Base-by-base conservation (phyloP, 2,888 invertebrate species). In the Brenthis hecate region DNA sequence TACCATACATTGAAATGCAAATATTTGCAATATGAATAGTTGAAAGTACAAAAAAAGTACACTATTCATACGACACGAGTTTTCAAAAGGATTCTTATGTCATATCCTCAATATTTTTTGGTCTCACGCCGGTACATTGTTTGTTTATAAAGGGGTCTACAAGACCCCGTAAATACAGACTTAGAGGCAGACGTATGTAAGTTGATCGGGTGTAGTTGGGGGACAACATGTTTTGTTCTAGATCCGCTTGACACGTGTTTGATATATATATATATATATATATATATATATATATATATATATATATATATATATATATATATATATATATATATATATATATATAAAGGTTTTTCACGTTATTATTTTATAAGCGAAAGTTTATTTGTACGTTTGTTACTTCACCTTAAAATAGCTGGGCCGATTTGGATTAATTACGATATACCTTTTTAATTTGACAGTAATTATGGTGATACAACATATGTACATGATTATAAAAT, bases 181-280 rank as follows among this genome's bases (percentile, higher is more conserved):
- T 54, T 54, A 19, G 28, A 13, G 23, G n/a, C 50, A 50, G 60
- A 50, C 28, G 60, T 50, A 50, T n/a, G 60, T 60, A 60, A 60
- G 60, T 32, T 50, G 60, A 60, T 60, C 50, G 50, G 36, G 50
- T 60, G 16, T 60, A 50, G 48, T 60, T 79, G 78, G 78, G 76
- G 77, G 60, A 50, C 75, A 80, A 82, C 79, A 80, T 81, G 84
- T 82, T 83, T 86, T 85, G 84, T 86, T 77, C 79, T 80, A 75
- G 80, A 80, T 83, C 81, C 76, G 81, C n/a, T 48, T 60, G 60
- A 60, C 28, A 50, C 60, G 60, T n/a, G 50, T 60, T 50, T 60
- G 60, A 60, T 50, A 60, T 50, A 4, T 48, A 32, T 50, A 50
- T n/a, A n/a, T n/a, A n/a, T n/a, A n/a, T n/a, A n/a, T n/a, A n/a